phyloP scores from a whole-genome alignment of 2,113 vertebrate genomes.

The Tetraodon nigroviridis region DNA sequence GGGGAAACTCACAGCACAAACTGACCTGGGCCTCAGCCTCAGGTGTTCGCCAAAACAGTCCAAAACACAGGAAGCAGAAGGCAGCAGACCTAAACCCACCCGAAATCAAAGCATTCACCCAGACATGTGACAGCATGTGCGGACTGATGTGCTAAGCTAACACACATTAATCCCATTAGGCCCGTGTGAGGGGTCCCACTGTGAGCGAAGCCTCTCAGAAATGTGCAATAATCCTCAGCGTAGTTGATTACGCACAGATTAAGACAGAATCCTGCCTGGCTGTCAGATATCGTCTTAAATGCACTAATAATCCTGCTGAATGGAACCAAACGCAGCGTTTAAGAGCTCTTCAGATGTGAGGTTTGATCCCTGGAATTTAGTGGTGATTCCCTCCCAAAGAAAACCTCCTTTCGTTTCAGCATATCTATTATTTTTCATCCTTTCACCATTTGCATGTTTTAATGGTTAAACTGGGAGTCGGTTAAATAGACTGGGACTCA shows the following conservation, averaged over 20 bases:
- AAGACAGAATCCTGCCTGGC: slow-evolving; percentile 57
- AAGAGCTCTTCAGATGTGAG: slow-evolving; percentile 29
- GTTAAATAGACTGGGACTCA: no score
- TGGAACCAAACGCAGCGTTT: slow-evolving; percentile 47
- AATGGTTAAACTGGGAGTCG: no score
- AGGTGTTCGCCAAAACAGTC: no score
- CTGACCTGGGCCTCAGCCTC: no score
- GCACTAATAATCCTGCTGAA: slow-evolving; percentile 54
- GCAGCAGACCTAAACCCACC: no score
- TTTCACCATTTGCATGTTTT: no score
- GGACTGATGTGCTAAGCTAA: slow-evolving; percentile 59
- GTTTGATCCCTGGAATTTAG: slow-evolving; percentile 24
- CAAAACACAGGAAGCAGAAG: no score
- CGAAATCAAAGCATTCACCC: not conserved
- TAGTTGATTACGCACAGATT: slow-evolving; percentile 62
- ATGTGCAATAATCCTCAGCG: slow-evolving; percentile 63
- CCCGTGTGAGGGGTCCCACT: slow-evolving; percentile 46
- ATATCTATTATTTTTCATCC: slow-evolving; percentile 1
- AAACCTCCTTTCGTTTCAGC: no score
- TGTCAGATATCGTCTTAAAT: slow-evolving; percentile 58
- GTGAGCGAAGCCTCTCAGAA: slow-evolving; percentile 41
- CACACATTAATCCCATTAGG: slow-evolving; percentile 70
- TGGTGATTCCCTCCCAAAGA: no score
- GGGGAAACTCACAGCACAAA: no score
- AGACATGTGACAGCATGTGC: slow-evolving; percentile 55